Evolutionary conservation across 2,113 vertebrate genomes (phyloP).

Genomic region (Myrmecophaga tridactyla): DNA sequence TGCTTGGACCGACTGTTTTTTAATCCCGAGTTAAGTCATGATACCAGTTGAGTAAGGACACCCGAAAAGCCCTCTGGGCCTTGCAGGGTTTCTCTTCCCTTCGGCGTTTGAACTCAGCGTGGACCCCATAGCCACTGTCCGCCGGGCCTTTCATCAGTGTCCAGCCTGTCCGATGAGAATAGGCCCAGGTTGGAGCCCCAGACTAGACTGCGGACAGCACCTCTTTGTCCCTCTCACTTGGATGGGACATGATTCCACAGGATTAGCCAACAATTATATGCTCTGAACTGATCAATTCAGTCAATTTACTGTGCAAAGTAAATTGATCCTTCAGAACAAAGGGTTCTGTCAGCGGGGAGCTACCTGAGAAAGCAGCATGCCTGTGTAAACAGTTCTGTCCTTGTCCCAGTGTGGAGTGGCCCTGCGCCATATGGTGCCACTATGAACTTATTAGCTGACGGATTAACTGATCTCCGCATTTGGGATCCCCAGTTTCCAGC

Average conservation of each 20-base stretch:
- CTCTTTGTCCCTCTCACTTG: conserved; percentile 90
- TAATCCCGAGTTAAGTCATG: background rate
- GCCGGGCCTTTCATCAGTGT: conserved; percentile 84
- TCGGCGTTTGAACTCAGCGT: conserved; percentile 52
- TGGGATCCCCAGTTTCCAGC: conserved; percentile 89
- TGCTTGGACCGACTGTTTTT: background rate
- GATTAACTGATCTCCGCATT: conserved; percentile 94
- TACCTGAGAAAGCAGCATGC: conserved; percentile 95
- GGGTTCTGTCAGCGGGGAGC: conserved; percentile 87
- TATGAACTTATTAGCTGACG: conserved; percentile 96
- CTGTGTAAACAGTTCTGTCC: conserved; percentile 94
- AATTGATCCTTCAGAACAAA: conserved; percentile 95
- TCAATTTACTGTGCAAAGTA: conserved; percentile 95
- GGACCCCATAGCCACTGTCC: conserved; percentile 78
- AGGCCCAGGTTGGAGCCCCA: conserved; percentile 64
- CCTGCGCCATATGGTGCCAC: conserved; percentile 94
- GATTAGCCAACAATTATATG: conserved; percentile 95
- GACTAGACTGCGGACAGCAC: conserved; percentile 80
- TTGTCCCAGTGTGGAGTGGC: conserved; percentile 88
- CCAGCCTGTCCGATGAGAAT: conserved; percentile 81
- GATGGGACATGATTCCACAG: conserved; percentile 93
- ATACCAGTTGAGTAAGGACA: background rate
- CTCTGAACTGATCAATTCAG: conserved; percentile 94
- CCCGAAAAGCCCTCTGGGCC: conserved; percentile 25
- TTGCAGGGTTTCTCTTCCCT: conserved; percentile 10